Base-by-base conservation (phyloP, 2,113 vertebrate species). In the Perca flavescens region DNA sequence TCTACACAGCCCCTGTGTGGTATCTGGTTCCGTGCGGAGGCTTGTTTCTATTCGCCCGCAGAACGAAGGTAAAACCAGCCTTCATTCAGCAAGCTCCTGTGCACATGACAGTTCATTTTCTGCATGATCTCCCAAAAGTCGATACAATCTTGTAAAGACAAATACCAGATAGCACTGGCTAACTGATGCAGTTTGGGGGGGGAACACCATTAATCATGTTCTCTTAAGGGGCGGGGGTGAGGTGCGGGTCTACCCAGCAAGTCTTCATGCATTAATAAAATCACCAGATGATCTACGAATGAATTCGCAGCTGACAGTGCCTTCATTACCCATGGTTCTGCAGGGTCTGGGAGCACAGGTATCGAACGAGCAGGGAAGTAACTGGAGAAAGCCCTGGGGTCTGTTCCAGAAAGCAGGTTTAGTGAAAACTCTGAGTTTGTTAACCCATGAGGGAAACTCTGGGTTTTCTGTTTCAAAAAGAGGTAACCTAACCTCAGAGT, bases 71-170 rank as follows among this genome's bases (percentile, higher is more conserved):
- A 92, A 91, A 92, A 88, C 84, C 91, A 22, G 77, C 75, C 62
- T 88, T 90, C 61, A 74, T 91, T 93, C 92, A 43, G 90, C 85
- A 58, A 89, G 83, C 77, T 77, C 83, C 87, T 91, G 87, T 58
- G 1, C 91, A 83, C 92, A 94, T 92, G 95, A 94, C 94, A 95
- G 90, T 95, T 95, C 91, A 95, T 96, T 96, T 96, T 95, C 95
- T 94, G 93, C 95, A 94, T 95, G 94, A 93, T 93, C 91, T 94
- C 94, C 91, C 94, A 91, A 93, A 95, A 94, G 93, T 93, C 93
- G 91, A 94, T 94, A 94, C 79, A 52, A 93, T 95, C 92, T 93
- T 94, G 93, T 95, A 93, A 93, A 95, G 94, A 95, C 94, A 94
- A 95, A 94, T 94, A 94, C 88, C 90, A 94, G 91, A 94, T 93